Conservation (phyloP, 2,797 vertebrate genomes). For the Myotis daubentonii region DNA sequence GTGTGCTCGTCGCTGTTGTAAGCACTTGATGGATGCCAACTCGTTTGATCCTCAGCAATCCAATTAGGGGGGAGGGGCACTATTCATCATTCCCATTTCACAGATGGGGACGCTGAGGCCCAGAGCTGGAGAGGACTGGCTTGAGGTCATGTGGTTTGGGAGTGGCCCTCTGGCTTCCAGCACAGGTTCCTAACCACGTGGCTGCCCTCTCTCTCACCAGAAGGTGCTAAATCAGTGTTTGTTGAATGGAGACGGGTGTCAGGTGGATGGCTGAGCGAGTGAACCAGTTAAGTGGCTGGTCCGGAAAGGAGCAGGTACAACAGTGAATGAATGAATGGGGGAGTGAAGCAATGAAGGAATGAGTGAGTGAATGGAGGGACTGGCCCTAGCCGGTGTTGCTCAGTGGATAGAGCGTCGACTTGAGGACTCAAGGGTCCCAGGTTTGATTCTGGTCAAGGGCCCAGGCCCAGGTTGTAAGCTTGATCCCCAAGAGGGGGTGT, state of each 20-base stretch:
- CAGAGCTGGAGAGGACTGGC: too few species aligned
- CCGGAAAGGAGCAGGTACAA: too few species aligned
- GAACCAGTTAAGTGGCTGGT: not conserved
- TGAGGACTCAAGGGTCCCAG: too few species aligned
- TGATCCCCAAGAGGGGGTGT: too few species aligned
- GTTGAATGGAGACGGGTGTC: not conserved
- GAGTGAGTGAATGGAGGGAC: too few species aligned
- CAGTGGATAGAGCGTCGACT: too few species aligned
- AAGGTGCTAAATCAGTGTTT: not conserved
- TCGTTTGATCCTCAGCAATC: not conserved
- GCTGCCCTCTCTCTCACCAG: not conserved
- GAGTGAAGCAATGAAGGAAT: not conserved
- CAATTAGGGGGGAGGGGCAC: fast-evolving
- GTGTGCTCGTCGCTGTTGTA: fast-evolving
- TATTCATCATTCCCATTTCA: not conserved
- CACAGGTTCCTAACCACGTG: fast-evolving
- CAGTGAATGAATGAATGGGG: not conserved
- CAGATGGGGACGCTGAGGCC: not conserved
- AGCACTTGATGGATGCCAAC: not conserved
- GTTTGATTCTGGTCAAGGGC: too few species aligned
- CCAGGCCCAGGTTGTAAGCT: too few species aligned
- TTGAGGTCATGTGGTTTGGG: not conserved
- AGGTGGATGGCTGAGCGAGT: fast-evolving
- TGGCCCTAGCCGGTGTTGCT: too few species aligned
- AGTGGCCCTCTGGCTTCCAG: not conserved